These are phyloP conservation scores for Malachius bipustulatus DNA, from an alignment of 2,888 invertebrate genomes.

Conservation along the genomic window DNA sequence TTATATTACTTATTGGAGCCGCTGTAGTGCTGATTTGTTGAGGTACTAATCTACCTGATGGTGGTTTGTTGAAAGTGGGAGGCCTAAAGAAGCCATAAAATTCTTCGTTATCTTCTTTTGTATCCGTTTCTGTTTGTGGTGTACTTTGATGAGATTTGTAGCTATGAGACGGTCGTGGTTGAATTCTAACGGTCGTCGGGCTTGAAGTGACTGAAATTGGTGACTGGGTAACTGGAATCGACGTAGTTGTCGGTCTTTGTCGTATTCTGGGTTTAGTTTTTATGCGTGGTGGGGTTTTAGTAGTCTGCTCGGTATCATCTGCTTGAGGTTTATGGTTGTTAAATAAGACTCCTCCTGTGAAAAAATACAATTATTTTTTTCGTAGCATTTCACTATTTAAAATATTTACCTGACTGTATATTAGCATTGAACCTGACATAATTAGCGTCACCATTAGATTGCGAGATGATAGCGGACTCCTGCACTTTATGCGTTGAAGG, in stretches of 20 bases:
- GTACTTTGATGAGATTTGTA: too few species aligned
- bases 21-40: too few species aligned
- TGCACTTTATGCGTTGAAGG: constrained; percentile 13
- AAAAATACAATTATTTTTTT: too few species aligned
- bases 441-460: constrained; percentile 16
- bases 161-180: constrained; percentile 13
- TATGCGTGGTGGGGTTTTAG: constrained; percentile 5
- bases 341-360: too few species aligned
- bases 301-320: constrained; percentile 1
- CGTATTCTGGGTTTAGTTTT: constrained; percentile 10
- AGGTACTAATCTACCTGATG: too few species aligned
- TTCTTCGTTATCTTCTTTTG: constrained; percentile 31
- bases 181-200: too few species aligned
- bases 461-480: constrained; percentile 15
- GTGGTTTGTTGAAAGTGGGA: constrained; percentile 33
- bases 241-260: constrained; percentile 12
- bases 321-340: constrained; percentile 6
- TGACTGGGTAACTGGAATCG: too few species aligned
- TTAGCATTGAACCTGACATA: too few species aligned
- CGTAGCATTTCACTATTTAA: too few species aligned
- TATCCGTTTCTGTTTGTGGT: constrained; percentile 16
- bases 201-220: too few species aligned
- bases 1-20: too few species aligned
- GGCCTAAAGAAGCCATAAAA: constrained; percentile 41
- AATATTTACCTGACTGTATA: too few species aligned